Base-by-base conservation (phyloP, 1,140 invertebrate species). In the Cydia fagiglandana region DNA sequence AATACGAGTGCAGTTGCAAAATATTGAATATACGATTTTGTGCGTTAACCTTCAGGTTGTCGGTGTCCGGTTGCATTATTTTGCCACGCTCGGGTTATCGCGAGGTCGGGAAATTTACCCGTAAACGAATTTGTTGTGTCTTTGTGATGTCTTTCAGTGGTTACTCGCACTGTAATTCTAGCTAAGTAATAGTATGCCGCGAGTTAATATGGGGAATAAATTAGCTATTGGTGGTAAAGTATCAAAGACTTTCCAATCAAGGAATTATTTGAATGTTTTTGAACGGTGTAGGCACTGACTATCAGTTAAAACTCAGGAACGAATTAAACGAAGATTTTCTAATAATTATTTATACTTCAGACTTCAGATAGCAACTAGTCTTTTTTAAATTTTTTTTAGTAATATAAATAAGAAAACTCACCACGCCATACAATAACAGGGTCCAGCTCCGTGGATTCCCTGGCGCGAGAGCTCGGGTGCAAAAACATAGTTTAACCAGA, bases 401-500 rank as follows among this genome's bases (percentile, higher is more conserved):
- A 56, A 56, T 56, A 61, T 2, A 20, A 24, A 61, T 24, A 61
- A 24, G 6, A 70, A 12, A 64, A 90, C 89, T 91, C 80, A 91
- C 91, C 90, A 73, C 88, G 85, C 90, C 91, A 92, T 74, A 91
- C 85, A 76, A 89, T 81, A 38, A 90, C 78, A 75, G 91, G 86
- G 79, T 92, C 91, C 84, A 91, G 80, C 80, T 92, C 91, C 30
- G 86, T 79, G 77, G 89, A 83, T 78, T 91, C 88, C 84, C 86
- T 84, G 76, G 85, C 82, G 66, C 91, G 90, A 68, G 91, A 89
- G 78, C 91, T 92, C 73, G 91, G 90, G 76, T 91, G 88, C 78
- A 92, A 85, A 83, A 92, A 93, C 91, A 93, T 93, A 86, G 75
- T 82, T 92, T 89, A 93, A 83, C 91, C 91, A 80, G 85, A 93